Evolutionary conservation across 2,797 vertebrate genomes (phyloP), one percentile per base, ranked within the genome.

Genomic region (Denticeps clupeoides): DNA sequence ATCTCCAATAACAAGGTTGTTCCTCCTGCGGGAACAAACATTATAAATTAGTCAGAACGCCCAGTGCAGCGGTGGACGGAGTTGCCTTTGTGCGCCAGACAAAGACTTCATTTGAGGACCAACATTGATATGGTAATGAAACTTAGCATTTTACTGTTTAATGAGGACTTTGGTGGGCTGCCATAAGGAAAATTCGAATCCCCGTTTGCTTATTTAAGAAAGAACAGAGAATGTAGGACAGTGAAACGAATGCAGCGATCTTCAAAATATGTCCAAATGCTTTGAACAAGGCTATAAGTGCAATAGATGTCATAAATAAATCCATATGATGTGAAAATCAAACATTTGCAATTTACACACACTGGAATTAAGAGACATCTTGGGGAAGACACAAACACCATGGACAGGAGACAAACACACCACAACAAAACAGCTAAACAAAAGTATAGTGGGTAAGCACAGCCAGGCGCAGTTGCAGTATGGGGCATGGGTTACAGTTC

Each of bases 1-100:
- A 82, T 77, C 45, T 62, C 53, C 55, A 55, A 68, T 84, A 85
- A 82, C 59, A 71, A 83, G 73, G 71, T 69, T 68, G 77, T 41
- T 50, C 11, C 58, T 59, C 72, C 74, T 71, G 48, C 60, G 62
- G 67, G 69, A 51, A 47, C 40, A 47, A 11, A 51, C 16, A 52
- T 61, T 56, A 80, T 78, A 41, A 78, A 81, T 78, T 71, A 75
- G 66, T 78, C 65, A 79, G 52, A 59, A 41, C 51, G 44, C 28
- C 28, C 47, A 55, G 37, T 9, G 21, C 28, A 45, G 51, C 25
- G 59, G 50, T 64, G 67, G 74, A 72, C 72, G 63, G 63, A 49
- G 47, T 55, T 53, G 19, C 42, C 68, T 64, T 63, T 58, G 54
- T 52, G 66, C 67, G 65, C 47, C 56, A 49, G 48, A 2, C 51